These are phyloP conservation scores for Zoroaster sp. DNA, from an alignment of 53 echinoderm and acorn worm species.

Conservation along the genomic window DNA sequence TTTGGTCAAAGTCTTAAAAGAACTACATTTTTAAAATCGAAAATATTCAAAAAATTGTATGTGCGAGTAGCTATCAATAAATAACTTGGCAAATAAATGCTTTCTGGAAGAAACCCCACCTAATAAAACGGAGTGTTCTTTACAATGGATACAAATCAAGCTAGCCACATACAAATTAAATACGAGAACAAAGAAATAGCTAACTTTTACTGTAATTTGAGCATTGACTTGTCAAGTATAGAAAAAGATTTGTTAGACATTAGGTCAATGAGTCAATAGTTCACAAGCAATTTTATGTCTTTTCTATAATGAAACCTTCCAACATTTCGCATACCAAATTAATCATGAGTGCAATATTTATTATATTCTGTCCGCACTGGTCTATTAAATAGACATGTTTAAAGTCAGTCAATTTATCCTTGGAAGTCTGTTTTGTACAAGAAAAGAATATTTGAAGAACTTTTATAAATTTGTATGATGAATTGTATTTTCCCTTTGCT, in stretches of 20 bases:
- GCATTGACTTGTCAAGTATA: no score
- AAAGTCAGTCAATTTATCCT: not conserved
- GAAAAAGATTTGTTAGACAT: not conserved
- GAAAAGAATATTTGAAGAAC: not conserved
- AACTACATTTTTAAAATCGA: no score
- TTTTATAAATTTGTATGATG: constrained; percentile 38
- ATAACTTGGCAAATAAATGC: no score
- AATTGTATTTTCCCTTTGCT: constrained; percentile 28
- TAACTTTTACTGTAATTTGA: no score
- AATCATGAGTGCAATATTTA: not conserved
- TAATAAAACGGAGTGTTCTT: no score
- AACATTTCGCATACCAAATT: not conserved
- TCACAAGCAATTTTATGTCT: not conserved
- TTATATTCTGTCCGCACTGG: not conserved
- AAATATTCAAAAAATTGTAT: no score
- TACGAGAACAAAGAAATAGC: not conserved
- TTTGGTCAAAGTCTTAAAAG: no score
- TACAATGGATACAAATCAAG: no score
- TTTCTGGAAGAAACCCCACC: no score
- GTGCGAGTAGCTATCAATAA: no score
- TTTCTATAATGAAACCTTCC: not conserved
- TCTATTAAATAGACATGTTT: constrained; percentile 23
- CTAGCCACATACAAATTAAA: not conserved
- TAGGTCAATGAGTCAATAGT: not conserved
- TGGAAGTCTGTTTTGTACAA: not conserved